Evolutionary conservation across 1,140 invertebrate species (phyloP).

Genomic region (Scaptomyza montana): DNA sequence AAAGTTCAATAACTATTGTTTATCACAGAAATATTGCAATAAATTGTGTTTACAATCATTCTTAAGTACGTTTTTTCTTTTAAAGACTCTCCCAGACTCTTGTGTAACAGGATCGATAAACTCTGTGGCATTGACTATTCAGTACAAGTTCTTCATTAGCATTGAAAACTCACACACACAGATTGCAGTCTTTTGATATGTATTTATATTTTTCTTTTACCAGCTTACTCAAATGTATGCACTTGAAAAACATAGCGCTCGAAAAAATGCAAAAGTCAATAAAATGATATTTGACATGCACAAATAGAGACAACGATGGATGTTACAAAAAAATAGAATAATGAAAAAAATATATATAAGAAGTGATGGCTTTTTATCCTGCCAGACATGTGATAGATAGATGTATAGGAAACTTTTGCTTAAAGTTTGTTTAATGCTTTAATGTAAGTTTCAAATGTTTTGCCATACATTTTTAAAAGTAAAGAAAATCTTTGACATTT

Average conservation of each 20-base stretch:
- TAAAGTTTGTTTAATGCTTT: no score
- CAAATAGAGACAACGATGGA: slow-evolving; percentile 25
- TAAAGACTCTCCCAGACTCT: background rate
- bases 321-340: background rate
- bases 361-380: background rate
- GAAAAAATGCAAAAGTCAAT: slow-evolving; percentile 36
- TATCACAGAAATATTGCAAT: background rate
- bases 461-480: no score
- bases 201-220: background rate
- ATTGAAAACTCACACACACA: background rate
- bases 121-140: background rate
- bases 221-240: slow-evolving; percentile 27
- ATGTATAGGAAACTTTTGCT: no score
- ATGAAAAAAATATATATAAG: no score
- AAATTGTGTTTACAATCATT: background rate
- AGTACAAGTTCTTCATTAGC: slow-evolving; percentile 25
- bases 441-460: no score
- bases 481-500: no score
- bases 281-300: slow-evolving; percentile 46
- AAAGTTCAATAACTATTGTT: background rate
- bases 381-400: no score
- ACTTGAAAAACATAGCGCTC: slow-evolving; percentile 33
- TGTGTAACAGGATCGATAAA: background rate
- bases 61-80: no score
- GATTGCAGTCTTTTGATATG: slow-evolving; percentile 10